phyloP scores from a whole-genome alignment of 2,797 vertebrate species.

The Poeciliopsis gracilis region DNA sequence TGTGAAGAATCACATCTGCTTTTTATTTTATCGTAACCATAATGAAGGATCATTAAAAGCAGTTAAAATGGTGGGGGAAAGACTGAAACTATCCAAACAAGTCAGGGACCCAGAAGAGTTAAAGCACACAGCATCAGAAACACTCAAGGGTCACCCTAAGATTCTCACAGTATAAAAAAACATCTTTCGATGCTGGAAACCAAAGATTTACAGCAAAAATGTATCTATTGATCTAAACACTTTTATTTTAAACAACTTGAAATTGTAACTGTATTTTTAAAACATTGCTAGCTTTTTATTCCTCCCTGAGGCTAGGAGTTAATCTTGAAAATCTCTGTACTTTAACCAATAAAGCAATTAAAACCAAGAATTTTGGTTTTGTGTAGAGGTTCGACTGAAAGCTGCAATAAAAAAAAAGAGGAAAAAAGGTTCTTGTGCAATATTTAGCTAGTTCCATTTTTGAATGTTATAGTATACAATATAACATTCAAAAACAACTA shows the following conservation, averaged over 20 bases:
- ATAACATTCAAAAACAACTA: neutral
- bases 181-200: neutral
- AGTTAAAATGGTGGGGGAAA: neutral
- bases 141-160: neutral
- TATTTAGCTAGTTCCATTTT: too few relatives aligned
- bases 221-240: neutral
- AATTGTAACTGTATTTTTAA: neutral
- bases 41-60: neutral
- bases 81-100: neutral
- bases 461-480: neutral
- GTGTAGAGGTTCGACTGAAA: too few relatives aligned
- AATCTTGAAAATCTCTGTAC: neutral
- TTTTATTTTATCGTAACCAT: neutral
- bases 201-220: neutral
- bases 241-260: neutral
- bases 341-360: too few relatives aligned
- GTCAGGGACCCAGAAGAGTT: neutral
- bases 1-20: neutral
- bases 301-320: neutral
- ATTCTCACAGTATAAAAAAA: neutral
- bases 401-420: too few relatives aligned
- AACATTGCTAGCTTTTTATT: neutral
- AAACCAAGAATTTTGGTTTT: too few relatives aligned
- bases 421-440: too few relatives aligned
- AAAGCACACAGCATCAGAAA: neutral